These are phyloP conservation scores for Aythya fuligula DNA, from an alignment of 2,797 vertebrate species.

Conservation along the genomic window DNA sequence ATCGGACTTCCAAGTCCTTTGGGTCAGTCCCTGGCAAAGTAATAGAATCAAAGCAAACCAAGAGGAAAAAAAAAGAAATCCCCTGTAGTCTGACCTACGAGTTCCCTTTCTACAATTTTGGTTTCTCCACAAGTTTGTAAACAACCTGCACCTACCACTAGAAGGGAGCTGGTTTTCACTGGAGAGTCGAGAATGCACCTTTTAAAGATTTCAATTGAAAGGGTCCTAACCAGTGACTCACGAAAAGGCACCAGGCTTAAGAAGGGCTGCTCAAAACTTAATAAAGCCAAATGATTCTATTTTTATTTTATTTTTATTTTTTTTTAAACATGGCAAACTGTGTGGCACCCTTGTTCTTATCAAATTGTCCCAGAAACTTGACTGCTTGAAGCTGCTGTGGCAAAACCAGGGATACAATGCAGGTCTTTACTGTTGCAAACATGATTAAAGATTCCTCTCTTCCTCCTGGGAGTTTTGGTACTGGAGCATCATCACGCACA, in stretches of 20 bases:
- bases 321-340: not conserved
- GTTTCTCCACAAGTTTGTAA: not conserved
- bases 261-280: constrained; percentile 57
- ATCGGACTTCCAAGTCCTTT: not conserved
- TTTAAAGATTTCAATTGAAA: not conserved
- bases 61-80: not conserved
- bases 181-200: not conserved
- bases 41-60: constrained; percentile 20
- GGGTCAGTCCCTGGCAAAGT: constrained; percentile 16
- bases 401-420: constrained; percentile 17
- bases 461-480: not conserved
- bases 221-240: not conserved
- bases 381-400: not conserved
- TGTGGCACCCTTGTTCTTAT: not conserved
- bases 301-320: not conserved
- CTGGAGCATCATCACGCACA: not conserved
- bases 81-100: constrained; percentile 3
- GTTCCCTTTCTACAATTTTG: constrained; percentile 7
- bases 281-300: constrained; percentile 23
- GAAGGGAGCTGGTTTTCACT: constrained; percentile 19
- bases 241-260: constrained; percentile 33
- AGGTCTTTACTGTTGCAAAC: not conserved
- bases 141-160: constrained; percentile 19
- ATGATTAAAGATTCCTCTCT: not conserved
- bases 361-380: not conserved